A percentile compares a stretch with the other conserved stretches of the same genome.
These are phyloP conservation scores for Butorides virescens DNA, from an alignment of 2,113 vertebrate species.

Conservation along the genomic window DNA sequence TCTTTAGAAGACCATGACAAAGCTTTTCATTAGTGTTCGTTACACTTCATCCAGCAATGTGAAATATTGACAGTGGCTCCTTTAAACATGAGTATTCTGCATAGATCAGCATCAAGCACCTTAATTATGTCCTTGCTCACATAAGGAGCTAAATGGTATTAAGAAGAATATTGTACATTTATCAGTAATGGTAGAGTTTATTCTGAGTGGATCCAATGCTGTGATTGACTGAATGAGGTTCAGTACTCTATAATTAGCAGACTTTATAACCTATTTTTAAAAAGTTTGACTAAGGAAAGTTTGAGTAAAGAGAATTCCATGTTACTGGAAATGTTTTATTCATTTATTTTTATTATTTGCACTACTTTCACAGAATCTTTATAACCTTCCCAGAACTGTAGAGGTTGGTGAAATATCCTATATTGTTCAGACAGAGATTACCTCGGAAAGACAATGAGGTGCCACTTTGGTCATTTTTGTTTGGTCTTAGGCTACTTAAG, in stretches of 20 bases:
- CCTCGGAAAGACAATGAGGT: constrained; percentile 52
- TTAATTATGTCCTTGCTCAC: constrained; percentile 1
- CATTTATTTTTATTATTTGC: constrained; percentile 45
- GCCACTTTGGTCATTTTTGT: constrained; percentile 58
- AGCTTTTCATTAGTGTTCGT: constrained; percentile 36
- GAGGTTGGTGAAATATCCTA: constrained; percentile 47
- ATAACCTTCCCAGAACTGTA: constrained; percentile 63
- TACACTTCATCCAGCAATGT: constrained; percentile 26
- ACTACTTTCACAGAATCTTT: constrained; percentile 41
- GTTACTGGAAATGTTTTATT: constrained; percentile 60
- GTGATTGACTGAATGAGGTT: constrained; percentile 61
- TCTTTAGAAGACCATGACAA: constrained; percentile 24
- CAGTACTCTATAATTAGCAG: constrained; percentile 47
- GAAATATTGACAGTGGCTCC: constrained; percentile 46
- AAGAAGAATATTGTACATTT: constrained; percentile 20
- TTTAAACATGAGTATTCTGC: constrained; percentile 38
- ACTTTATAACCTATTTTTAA: constrained; percentile 50
- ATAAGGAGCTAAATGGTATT: constrained; percentile 32
- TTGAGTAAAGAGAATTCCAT: constrained; percentile 48
- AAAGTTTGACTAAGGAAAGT: constrained; percentile 43
- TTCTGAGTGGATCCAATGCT: constrained; percentile 19
- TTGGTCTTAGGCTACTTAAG: constrained; percentile 43
- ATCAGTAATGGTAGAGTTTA: constrained; percentile 2
- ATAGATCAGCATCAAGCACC: constrained; percentile 34
- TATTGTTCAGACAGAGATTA: constrained; percentile 10